These are phyloP conservation scores for Ceyx melanurus DNA, from an alignment of 2,113 vertebrate genomes.

Conservation along the genomic window DNA sequence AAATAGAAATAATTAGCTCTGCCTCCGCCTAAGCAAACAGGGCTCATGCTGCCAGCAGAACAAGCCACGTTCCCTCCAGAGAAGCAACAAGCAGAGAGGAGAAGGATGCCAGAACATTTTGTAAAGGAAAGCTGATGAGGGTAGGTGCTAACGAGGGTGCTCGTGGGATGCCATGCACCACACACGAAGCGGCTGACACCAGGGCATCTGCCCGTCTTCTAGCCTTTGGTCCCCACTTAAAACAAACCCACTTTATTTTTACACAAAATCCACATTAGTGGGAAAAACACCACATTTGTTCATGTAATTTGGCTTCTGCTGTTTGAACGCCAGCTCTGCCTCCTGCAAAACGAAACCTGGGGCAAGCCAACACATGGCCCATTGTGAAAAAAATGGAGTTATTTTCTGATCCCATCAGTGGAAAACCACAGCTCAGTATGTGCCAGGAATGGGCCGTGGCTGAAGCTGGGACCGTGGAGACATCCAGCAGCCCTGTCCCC, in stretches of 20 bases:
- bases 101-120: conserved; percentile 62
- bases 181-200: not conserved
- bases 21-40: conserved; percentile 26
- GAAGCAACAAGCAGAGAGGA: conserved; percentile 40
- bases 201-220: not conserved
- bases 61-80: conserved; percentile 12
- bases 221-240: not conserved
- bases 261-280: not conserved
- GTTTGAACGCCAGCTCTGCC: not conserved
- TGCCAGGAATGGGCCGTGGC: not conserved
- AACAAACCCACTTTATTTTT: not conserved
- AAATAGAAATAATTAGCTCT: conserved; percentile 56
- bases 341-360: not conserved
- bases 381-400: not conserved
- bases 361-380: not conserved
- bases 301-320: not conserved
- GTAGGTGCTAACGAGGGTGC: not conserved
- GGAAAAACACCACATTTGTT: not conserved
- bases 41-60: conserved; percentile 31
- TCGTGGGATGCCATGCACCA: not conserved
- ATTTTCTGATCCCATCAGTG: rapidly evolving
- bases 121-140: not conserved
- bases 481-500: not conserved
- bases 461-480: not conserved
- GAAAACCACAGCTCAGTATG: not conserved